A percentile compares a stretch with the other conserved stretches of the same genome.
phyloP scores from a whole-genome alignment of 1,140 invertebrate genomes.

The Streblospio benedicti region DNA sequence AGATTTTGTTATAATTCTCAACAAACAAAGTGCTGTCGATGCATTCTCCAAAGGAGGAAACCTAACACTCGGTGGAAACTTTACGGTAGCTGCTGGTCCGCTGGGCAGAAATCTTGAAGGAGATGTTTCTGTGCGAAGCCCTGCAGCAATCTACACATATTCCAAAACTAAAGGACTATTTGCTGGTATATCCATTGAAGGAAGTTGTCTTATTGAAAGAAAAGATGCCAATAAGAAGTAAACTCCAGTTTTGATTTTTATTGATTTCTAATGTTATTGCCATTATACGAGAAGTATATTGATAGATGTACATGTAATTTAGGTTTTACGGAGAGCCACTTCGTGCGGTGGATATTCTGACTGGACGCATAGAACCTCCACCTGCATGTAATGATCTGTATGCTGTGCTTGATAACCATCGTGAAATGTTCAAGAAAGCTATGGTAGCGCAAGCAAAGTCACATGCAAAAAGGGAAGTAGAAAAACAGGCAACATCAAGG shows the following conservation, averaged over 20 bases:
- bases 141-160: constrained; percentile 41
- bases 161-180: constrained; percentile 43
- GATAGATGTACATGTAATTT: not conserved
- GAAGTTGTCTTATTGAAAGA: constrained; percentile 37
- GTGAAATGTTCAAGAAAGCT: constrained; percentile 24
- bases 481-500: not conserved
- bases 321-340: constrained; percentile 39
- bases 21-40: constrained; percentile 32
- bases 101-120: constrained; percentile 38
- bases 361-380: constrained; percentile 29
- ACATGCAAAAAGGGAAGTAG: constrained; percentile 25
- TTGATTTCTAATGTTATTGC: not conserved
- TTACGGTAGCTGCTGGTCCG: constrained; percentile 40
- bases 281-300: not conserved
- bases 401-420: constrained; percentile 30
- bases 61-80: constrained; percentile 41
- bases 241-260: constrained; percentile 5
- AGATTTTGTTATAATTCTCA: constrained; percentile 42
- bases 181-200: constrained; percentile 41
- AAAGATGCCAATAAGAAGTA: constrained; percentile 44
- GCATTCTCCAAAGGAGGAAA: constrained; percentile 45
- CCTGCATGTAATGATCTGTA: constrained; percentile 33
- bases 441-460: constrained; percentile 22
- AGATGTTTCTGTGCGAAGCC: constrained; percentile 34
- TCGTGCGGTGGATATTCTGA: constrained; percentile 32